Conservation (phyloP, 2,797 vertebrate species). For the Anniella stebbinsi region DNA sequence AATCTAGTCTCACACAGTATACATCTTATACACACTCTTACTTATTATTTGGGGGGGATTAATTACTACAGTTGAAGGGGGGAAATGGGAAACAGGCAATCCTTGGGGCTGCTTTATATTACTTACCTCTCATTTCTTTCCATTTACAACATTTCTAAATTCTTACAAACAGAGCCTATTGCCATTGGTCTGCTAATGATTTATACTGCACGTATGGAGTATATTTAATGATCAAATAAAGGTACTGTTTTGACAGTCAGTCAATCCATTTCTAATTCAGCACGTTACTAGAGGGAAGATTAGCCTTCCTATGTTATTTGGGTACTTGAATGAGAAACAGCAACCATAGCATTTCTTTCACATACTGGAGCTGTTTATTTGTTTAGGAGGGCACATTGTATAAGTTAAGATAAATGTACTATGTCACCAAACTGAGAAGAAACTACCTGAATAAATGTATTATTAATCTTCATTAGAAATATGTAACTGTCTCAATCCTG, state of each 20-base stretch:
- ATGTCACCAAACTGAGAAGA: not conserved
- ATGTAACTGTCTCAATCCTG: not conserved
- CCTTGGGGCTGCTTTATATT: not conserved
- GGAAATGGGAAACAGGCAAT: not conserved
- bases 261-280: not conserved
- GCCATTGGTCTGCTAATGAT: constrained; percentile 2
- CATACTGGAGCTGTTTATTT: constrained; percentile 7
- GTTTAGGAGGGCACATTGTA: fast-evolving
- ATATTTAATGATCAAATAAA: not conserved
- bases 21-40: not conserved
- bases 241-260: not conserved
- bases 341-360: not conserved
- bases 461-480: not conserved
- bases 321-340: not conserved
- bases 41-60: not conserved
- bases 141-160: not conserved
- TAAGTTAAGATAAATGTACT: fast-evolving
- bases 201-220: not conserved
- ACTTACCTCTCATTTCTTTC: not conserved
- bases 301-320: constrained; percentile 8
- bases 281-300: constrained; percentile 24
- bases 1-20: not conserved
- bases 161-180: not conserved
- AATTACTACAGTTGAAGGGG: not conserved
- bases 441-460: not conserved